Base-by-base conservation (phyloP, 2,888 invertebrate species). In the Platynereis dumerilii region DNA sequence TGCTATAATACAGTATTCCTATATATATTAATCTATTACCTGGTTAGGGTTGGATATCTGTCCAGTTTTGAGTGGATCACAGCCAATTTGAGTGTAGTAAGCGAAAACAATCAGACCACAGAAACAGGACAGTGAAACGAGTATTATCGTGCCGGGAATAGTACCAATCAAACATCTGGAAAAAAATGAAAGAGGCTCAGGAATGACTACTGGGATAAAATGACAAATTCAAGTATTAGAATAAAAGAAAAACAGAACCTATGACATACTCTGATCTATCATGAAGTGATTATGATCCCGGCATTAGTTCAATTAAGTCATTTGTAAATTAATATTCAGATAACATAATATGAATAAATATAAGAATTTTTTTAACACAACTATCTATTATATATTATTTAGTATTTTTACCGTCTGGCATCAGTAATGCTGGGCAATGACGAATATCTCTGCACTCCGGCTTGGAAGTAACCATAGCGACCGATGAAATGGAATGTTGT, bases 1-100 rank as follows among this genome's bases (percentile, higher is more conserved):
- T n/a, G n/a, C n/a, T n/a, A n/a, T n/a, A n/a, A n/a, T n/a, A n/a
- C n/a, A n/a, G n/a, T n/a, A n/a, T n/a, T n/a, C n/a, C n/a, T n/a
- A n/a, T n/a, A n/a, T n/a, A n/a, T n/a, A n/a, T n/a, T n/a, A n/a
- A n/a, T n/a, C n/a, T n/a, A n/a, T 48, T 48, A 48, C 48, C 48
- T 48, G 48, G 48, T 48, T 48, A 22, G 22, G 48, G n/a, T 48
- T 48, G n/a, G 48, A 48, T 12, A 48, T 48, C n/a, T 48, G 48
- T n/a, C 48, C 48, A 48, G 48, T 20, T n/a, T 22, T 48, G 10
- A 48, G 17, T 12, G 48, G 48, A 22, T 48, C 48, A 48, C 48
- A 48, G n/a, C 48, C 48, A 7, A n/a, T 22, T 20, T 48, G 20
- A 48, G 48, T 48, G 22, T 48, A 48, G n/a, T 48, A 48, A 20